Conservation (phyloP, 92 coral and sea anemone species). For the Palythoa caribaeorum region DNA sequence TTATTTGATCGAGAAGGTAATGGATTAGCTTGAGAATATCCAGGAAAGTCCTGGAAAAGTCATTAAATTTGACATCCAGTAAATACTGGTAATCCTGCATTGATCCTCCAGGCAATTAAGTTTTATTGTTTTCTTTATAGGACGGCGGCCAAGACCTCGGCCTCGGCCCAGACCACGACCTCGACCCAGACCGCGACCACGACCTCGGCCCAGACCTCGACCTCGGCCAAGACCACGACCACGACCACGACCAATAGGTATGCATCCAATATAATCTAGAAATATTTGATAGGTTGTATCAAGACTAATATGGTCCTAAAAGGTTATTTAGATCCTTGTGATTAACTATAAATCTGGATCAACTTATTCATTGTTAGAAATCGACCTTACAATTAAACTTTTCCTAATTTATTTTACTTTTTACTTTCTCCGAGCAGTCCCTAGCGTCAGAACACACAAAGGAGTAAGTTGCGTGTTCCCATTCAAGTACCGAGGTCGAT, state of each 20-base stretch:
- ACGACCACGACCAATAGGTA: not conserved
- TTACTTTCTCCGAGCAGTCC: not conserved
- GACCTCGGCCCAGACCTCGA: not conserved
- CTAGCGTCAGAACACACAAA: not conserved
- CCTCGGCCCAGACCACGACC: too few relatives aligned
- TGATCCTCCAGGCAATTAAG: too few relatives aligned
- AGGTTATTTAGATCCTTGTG: too few relatives aligned
- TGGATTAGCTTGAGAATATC: too few relatives aligned
- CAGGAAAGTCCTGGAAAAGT: too few relatives aligned
- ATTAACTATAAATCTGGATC: too few relatives aligned
- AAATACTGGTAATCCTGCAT: too few relatives aligned
- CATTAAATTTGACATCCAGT: too few relatives aligned
- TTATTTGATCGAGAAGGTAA: too few relatives aligned
- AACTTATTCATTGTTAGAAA: not conserved
- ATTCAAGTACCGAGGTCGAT: not conserved
- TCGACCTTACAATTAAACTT: not conserved
- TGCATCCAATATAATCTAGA: not conserved
- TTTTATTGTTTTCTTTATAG: too few relatives aligned
- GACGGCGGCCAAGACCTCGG: too few relatives aligned
- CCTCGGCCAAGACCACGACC: not conserved
- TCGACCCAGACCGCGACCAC: too few relatives aligned
- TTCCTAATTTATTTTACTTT: not conserved
- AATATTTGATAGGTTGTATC: not conserved
- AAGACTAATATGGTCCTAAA: not conserved
- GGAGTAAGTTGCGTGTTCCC: constrained; percentile 18